Evolutionary conservation across 2,888 invertebrate species (phyloP).

Genomic region (Mellilla xanthometata): DNA sequence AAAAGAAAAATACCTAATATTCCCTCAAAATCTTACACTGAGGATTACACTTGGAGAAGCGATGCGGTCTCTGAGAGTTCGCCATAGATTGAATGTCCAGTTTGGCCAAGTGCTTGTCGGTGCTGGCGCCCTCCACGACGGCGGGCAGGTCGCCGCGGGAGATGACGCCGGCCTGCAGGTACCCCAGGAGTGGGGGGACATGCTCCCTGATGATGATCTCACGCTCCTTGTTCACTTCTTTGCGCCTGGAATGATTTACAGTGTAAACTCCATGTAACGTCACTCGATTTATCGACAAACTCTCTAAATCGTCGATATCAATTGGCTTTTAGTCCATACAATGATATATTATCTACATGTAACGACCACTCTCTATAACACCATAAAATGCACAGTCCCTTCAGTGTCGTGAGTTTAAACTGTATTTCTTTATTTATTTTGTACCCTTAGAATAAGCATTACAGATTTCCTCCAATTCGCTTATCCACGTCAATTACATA

Average conservation of each 20-base stretch:
- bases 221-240: conserved; percentile 81
- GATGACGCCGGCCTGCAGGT: conserved; percentile 80
- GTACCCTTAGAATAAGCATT: no score
- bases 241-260: conserved; percentile 56
- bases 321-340: no score
- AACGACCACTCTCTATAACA: no score
- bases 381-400: no score
- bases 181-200: conserved; percentile 80
- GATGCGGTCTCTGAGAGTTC: conserved; percentile 10
- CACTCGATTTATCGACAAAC: no score
- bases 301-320: no score
- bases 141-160: conserved; percentile 62
- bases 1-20: conserved; percentile 30
- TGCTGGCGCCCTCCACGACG: conserved; percentile 32
- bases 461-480: no score
- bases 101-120: not conserved
- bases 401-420: no score
- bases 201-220: conserved; percentile 80
- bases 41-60: conserved; percentile 57
- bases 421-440: no score
- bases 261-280: no score
- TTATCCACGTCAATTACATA: no score
- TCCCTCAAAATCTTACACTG: conserved; percentile 55
- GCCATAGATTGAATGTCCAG: conserved; percentile 42
- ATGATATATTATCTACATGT: no score